Conservation (phyloP, 2,888 invertebrate species). For the Metalampra italica region DNA sequence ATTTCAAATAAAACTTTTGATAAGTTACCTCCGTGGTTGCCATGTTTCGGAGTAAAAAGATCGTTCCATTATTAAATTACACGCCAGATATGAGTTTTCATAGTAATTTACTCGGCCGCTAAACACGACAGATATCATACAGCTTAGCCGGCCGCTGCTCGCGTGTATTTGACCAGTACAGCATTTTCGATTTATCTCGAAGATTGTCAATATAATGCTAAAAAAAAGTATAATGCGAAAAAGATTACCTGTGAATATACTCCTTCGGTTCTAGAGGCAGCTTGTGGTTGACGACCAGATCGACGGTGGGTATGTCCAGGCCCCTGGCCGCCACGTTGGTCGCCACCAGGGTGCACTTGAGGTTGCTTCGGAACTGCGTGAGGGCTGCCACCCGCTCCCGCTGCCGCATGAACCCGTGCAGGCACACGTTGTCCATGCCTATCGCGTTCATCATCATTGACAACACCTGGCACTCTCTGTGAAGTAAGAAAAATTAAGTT, state of each 20-base stretch:
- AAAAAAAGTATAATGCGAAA: too few relatives aligned
- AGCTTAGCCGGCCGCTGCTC: too few relatives aligned
- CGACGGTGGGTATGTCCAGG: slow-evolving; percentile 97
- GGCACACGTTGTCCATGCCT: slow-evolving; percentile 91
- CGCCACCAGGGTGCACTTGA: slow-evolving; percentile 92
- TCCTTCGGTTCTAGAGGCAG: slow-evolving; percentile 94
- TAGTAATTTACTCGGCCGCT: too few relatives aligned
- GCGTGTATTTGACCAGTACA: too few relatives aligned
- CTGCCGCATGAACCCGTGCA: slow-evolving; percentile 97
- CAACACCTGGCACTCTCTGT: slow-evolving; percentile 92
- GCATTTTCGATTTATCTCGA: too few relatives aligned
- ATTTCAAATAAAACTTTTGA: too few relatives aligned
- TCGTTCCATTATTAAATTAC: too few relatives aligned
- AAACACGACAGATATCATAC: too few relatives aligned
- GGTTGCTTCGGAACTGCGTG: slow-evolving; percentile 93
- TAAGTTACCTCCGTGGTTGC: too few relatives aligned
- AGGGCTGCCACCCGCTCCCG: slow-evolving; percentile 90
- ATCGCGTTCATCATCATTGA: slow-evolving; percentile 93
- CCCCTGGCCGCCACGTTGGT: slow-evolving; percentile 98
- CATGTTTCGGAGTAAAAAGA: too few relatives aligned
- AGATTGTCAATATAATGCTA: too few relatives aligned
- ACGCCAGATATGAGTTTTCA: too few relatives aligned
- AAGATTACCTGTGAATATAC: slow-evolving; percentile 92
- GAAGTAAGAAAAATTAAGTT: slow-evolving; percentile 3
- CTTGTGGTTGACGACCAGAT: slow-evolving; percentile 96